phyloP scores from a whole-genome alignment of 2,797 vertebrate genomes.

The Nannoperca australis region DNA sequence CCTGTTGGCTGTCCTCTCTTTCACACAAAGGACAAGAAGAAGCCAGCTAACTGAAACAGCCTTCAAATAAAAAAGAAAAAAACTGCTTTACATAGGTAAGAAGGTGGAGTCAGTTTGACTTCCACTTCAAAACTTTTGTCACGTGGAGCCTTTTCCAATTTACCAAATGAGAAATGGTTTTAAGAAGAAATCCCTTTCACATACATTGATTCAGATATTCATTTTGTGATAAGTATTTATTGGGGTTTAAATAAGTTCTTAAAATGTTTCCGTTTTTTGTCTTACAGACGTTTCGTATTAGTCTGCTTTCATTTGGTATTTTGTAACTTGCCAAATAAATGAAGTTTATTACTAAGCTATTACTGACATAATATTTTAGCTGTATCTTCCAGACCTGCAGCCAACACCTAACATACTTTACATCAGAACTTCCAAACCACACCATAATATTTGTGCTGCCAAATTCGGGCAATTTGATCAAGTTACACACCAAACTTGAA shows the following conservation, averaged over 20 bases:
- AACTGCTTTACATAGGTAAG: background rate
- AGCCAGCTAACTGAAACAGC: conserved; percentile 6
- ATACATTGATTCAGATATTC: background rate
- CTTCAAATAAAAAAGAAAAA: background rate
- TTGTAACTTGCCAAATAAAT: background rate
- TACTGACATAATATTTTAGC: too few relatives aligned
- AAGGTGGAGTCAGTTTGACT: background rate
- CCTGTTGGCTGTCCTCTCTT: conserved; percentile 53
- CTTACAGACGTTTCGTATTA: background rate
- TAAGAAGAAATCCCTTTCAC: background rate
- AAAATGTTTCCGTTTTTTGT: background rate
- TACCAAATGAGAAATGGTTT: background rate
- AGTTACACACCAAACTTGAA: background rate
- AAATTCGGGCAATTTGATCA: background rate
- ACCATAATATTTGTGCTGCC: background rate
- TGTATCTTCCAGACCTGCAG: too few relatives aligned
- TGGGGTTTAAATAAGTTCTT: background rate
- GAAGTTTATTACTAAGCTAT: background rate
- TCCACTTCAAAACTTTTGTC: background rate
- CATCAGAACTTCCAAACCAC: background rate
- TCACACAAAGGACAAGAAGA: conserved; percentile 24
- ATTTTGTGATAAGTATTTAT: background rate
- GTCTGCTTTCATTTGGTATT: background rate
- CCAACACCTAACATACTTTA: background rate
- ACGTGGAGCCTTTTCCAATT: background rate